Conservation (phyloP, 2,888 invertebrate species). For the Bedellia somnulentella region DNA sequence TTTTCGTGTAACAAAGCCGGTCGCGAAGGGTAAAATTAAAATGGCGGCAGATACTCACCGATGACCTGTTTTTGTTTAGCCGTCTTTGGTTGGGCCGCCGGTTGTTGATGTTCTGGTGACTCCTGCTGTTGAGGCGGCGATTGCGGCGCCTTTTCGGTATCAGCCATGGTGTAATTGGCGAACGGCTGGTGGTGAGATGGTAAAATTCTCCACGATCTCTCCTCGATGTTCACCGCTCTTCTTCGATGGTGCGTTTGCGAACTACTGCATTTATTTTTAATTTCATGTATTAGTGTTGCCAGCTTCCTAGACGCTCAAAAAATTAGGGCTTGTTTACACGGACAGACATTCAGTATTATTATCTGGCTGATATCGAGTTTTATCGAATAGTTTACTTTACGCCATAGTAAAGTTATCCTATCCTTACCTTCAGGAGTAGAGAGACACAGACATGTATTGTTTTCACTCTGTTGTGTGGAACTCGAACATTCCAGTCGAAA, state of each 20-base stretch:
- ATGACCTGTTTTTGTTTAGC: constrained; percentile 85
- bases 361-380: too few species aligned
- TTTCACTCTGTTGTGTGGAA: too few species aligned
- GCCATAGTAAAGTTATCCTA: too few species aligned
- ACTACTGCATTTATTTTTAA: constrained; percentile 46
- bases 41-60: constrained; percentile 68
- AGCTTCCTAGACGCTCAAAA: too few species aligned
- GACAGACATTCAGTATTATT: too few species aligned
- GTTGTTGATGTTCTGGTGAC: constrained; percentile 68
- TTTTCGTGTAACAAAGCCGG: constrained; percentile 31
- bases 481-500: too few species aligned
- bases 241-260: too few species aligned
- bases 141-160: constrained; percentile 87
- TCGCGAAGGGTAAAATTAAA: constrained; percentile 39
- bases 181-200: constrained; percentile 71
- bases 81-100: constrained; percentile 64
- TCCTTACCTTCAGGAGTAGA: too few species aligned
- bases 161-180: constrained; percentile 90
- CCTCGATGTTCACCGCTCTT: constrained; percentile 71
- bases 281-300: too few species aligned
- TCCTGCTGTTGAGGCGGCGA: constrained; percentile 60
- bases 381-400: too few species aligned
- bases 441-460: too few species aligned
- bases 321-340: background rate
- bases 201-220: constrained; percentile 77